phyloP scores from a whole-genome alignment of 2,888 invertebrate species.

The Hartigia nigra region DNA sequence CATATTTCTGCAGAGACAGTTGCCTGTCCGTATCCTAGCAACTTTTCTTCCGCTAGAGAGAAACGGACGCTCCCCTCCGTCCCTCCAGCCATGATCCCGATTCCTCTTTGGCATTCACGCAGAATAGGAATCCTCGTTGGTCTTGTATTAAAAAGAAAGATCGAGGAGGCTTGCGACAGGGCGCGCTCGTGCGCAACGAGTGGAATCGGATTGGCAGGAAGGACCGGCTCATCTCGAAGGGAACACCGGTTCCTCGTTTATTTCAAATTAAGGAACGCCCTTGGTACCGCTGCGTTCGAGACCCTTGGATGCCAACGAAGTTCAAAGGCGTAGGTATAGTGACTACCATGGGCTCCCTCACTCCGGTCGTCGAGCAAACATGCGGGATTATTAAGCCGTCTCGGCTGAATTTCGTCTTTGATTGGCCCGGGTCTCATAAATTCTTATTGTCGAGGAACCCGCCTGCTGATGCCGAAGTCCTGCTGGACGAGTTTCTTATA shows the following conservation, averaged over 20 bases:
- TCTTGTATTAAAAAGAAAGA: neutral
- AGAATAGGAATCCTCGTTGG: neutral
- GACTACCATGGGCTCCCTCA: constrained; percentile 17
- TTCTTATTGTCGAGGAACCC: constrained; percentile 30
- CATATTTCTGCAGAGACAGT: neutral
- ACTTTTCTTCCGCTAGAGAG: neutral
- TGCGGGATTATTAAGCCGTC: constrained; percentile 58
- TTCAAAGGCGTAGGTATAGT: constrained; percentile 50
- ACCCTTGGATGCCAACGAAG: constrained; percentile 42
- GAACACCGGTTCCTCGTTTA: constrained; percentile 38
- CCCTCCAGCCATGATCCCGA: neutral
- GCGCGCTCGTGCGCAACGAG: neutral
- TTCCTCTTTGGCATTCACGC: neutral
- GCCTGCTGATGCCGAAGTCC: neutral
- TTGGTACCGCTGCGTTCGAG: constrained; percentile 18
- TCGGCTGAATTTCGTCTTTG: constrained; percentile 51
- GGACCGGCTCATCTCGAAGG: neutral
- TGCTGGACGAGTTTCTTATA: neutral
- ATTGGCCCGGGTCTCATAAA: constrained; percentile 53
- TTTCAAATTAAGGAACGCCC: constrained; percentile 41
- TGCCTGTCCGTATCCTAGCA: neutral
- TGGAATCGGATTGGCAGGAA: neutral
- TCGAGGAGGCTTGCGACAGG: neutral
- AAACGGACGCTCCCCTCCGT: neutral
- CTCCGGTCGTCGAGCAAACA: constrained; percentile 48